Percentiles rank a stretch among this genome's conserved stretches.
phyloP scores from a whole-genome alignment of 2,888 invertebrate genomes.

The Melanotus villosus region DNA sequence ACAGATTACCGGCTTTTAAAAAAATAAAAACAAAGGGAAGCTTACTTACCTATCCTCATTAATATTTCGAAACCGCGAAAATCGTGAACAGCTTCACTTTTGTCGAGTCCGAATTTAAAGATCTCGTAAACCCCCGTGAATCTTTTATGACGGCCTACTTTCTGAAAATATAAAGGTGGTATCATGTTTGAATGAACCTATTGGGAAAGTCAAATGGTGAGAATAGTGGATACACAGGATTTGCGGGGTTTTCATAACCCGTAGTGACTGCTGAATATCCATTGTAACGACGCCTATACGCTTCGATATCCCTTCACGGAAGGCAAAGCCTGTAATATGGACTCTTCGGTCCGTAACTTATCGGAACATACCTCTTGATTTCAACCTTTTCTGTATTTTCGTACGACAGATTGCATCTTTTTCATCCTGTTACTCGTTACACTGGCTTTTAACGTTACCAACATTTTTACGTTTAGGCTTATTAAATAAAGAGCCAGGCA shows the following conservation, averaged over 20 bases:
- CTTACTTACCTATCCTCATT: constrained; percentile 22
- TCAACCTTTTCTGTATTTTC: constrained; percentile 35
- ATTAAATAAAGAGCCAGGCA: too few relatives aligned
- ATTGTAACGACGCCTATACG: constrained; percentile 42
- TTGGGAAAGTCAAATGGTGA: constrained; percentile 46
- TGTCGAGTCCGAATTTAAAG: constrained; percentile 28
- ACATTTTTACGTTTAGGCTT: too few relatives aligned
- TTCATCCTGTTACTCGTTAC: too few relatives aligned
- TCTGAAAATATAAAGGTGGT: constrained; percentile 38
- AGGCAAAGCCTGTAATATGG: constrained; percentile 43
- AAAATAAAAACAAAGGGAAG: too few relatives aligned
- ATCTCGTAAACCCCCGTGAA: constrained; percentile 32
- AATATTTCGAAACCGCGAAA: constrained; percentile 20
- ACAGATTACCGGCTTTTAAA: constrained; percentile 14
- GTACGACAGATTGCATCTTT: constrained; percentile 5
- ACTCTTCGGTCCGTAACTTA: constrained; percentile 45
- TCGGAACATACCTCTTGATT: constrained; percentile 41
- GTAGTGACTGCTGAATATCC: constrained; percentile 45
- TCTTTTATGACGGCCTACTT: constrained; percentile 30
- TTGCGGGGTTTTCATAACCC: constrained; percentile 43
- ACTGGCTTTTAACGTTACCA: too few relatives aligned
- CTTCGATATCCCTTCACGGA: constrained; percentile 43
- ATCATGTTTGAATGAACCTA: constrained; percentile 45
- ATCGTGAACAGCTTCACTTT: constrained; percentile 23
- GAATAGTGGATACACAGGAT: constrained; percentile 45